Base-by-base conservation (phyloP, 2,888 invertebrate genomes). In the Saturnia pavonia region DNA sequence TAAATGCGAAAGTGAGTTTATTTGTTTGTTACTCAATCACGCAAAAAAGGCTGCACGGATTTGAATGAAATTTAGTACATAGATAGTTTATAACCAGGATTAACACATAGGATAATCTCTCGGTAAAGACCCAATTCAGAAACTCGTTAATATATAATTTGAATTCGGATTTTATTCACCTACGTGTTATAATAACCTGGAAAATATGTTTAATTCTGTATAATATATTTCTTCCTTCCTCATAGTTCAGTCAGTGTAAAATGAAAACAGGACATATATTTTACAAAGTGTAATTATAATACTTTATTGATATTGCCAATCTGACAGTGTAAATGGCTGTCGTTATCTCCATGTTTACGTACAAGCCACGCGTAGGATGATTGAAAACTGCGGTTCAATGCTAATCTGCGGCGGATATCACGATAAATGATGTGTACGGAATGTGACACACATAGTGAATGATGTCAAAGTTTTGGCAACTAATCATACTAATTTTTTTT, bases 301-400 rank as follows among this genome's bases (percentile, higher is more conserved):
- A 27, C 25, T 14, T 25, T 6, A 54, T 22, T 27, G 19, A 68
- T 22, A 60, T 16, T n/a, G 42, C 42, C n/a, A 25, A 57, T 34
- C 43, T 40, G 40, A 77, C 74, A 73, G 72, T 71, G 71, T 54
- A 71, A 72, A 72, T 76, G 77, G 79, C 79, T 76, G 76, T 75
- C 69, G 69, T 42, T 69, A n/a, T 65, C 43, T 16, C 9, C 54
- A 43, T 72, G 71, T 72, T 74, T 71, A 72, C 69, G 74, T 77
- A 22, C 57, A 77, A 76, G 73, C 70, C 72, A 74, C 69, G 76
- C 75, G 70, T 72, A 77, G 74, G 75, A 76, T 82, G 83, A 88
- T 88, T 79, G 87, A 85, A 88, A 88, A 82, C 82, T 88, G 88
- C 75, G 88, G 87, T 86, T 71, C 68, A 70, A 45, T 74, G 77